Conservation (phyloP, 2,113 vertebrate genomes). For the Caranx melampygus region DNA sequence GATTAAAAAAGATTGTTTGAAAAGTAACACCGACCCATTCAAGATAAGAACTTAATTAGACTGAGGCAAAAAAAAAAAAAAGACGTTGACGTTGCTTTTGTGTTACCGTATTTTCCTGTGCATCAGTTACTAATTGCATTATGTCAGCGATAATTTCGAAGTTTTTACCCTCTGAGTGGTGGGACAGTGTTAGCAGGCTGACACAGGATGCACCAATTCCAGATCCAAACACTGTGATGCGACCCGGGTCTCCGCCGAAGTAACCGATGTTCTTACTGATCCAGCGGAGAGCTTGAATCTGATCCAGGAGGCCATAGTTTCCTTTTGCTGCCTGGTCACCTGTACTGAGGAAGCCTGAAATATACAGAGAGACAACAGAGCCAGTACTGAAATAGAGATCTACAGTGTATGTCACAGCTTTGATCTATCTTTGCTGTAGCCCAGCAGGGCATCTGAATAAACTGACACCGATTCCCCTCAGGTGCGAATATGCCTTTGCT, state of each 20-base stretch:
- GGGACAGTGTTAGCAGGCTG: conserved; percentile 95
- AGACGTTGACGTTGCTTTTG: conserved; percentile 8
- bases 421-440: conserved; percentile 54
- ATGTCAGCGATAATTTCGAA: background rate
- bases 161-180: conserved; percentile 96
- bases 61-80: no score
- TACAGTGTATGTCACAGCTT: conserved; percentile 42
- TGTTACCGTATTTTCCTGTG: background rate
- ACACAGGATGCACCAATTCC: conserved; percentile 88
- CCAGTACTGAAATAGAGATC: conserved; percentile 31
- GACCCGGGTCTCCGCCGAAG: conserved; percentile 94
- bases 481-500: conserved; percentile 58
- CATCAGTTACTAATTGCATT: background rate
- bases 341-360: conserved; percentile 94
- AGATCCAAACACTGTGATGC: conserved; percentile 96
- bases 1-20: conserved; percentile 17
- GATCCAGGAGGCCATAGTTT: conserved; percentile 96
- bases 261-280: conserved; percentile 97
- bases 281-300: conserved; percentile 98
- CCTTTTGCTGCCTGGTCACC: conserved; percentile 98
- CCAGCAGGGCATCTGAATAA: conserved; percentile 45
- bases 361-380: conserved; percentile 55
- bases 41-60: conserved; percentile 13
- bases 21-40: background rate
- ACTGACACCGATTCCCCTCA: conserved; percentile 52